A percentile compares a stretch with the other conserved stretches of the same genome.
phyloP scores from a whole-genome alignment of 2,888 invertebrate species.

The Torymus texanus region DNA sequence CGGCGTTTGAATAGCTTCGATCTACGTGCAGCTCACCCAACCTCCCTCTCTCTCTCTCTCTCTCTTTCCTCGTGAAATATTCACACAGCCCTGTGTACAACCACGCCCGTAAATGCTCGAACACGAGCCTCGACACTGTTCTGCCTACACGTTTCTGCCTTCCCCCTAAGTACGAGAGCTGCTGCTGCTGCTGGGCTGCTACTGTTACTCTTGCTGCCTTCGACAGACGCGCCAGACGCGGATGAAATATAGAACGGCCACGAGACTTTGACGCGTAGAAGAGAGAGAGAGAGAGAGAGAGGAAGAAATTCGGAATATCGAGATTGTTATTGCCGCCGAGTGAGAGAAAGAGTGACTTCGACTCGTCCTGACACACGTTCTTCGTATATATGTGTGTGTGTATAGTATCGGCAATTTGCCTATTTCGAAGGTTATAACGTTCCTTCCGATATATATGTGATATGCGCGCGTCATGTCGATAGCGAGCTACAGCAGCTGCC shows the following conservation, averaged over 20 bases:
- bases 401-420: no score
- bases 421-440: no score
- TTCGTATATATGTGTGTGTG: no score
- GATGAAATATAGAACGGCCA: conserved; percentile 50
- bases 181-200: background rate
- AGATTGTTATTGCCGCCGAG: conserved; percentile 38
- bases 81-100: conserved; percentile 70
- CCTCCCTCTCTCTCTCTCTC: conserved; percentile 60
- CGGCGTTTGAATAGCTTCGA: conserved; percentile 68
- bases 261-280: conserved; percentile 32
- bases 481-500: background rate
- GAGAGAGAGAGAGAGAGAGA: conserved; percentile 34
- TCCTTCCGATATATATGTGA: no score
- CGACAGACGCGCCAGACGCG: conserved; percentile 51
- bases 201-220: no score
- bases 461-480: background rate
- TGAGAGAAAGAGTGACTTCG: background rate
- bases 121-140: conserved; percentile 65
- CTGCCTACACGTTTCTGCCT: conserved; percentile 41
- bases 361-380: no score
- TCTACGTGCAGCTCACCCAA: conserved; percentile 56
- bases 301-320: conserved; percentile 54
- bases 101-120: conserved; percentile 69
- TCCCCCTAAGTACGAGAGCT: conserved; percentile 10
- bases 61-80: conserved; percentile 70